A percentile compares a stretch with the other conserved stretches of the same genome.
phyloP scores from a whole-genome alignment of 2,113 vertebrate genomes.

The Laticauda laticaudata region DNA sequence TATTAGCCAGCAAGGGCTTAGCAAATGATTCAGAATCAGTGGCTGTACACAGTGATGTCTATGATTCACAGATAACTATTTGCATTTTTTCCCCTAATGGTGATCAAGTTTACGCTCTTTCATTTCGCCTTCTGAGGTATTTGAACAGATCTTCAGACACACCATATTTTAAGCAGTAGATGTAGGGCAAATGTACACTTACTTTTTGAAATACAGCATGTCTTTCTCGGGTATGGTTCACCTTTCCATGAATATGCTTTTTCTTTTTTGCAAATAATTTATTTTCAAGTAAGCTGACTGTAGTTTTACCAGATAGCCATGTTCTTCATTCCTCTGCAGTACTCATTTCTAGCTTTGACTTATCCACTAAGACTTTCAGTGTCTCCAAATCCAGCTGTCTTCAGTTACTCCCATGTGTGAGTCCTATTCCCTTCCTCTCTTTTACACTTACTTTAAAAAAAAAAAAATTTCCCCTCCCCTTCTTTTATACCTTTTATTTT shows the following conservation, averaged over 20 bases:
- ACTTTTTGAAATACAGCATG: not conserved
- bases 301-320: not conserved
- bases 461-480: not conserved
- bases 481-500: not conserved
- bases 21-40: not conserved
- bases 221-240: not conserved
- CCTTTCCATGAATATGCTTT: not conserved
- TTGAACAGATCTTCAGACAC: not conserved
- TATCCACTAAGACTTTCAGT: not conserved
- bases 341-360: not conserved
- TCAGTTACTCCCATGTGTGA: not conserved
- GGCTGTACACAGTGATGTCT: not conserved
- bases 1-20: not conserved
- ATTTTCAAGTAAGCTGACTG: not conserved
- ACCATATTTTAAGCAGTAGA: not conserved
- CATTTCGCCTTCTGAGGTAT: not conserved
- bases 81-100: not conserved
- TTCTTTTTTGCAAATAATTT: not conserved
- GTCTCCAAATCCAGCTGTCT: not conserved
- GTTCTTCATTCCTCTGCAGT: not conserved
- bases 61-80: not conserved
- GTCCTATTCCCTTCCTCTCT: not conserved
- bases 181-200: not conserved
- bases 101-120: not conserved
- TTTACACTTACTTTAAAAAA: not conserved